These are phyloP conservation scores for Phrynosoma blainvillii DNA, from an alignment of 2,113 vertebrate genomes.

Conservation along the genomic window DNA sequence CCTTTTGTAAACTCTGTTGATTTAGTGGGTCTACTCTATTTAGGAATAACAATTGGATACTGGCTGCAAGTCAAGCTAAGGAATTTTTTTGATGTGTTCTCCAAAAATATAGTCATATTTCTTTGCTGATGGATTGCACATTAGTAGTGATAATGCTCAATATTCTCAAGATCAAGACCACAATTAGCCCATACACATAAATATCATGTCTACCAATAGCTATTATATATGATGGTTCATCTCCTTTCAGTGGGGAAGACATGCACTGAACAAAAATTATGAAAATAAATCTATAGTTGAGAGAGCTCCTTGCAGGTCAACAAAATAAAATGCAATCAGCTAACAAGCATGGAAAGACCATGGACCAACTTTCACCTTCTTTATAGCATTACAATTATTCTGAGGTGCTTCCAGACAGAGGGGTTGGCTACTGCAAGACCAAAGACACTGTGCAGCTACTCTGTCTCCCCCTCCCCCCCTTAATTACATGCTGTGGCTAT, in stretches of 20 bases:
- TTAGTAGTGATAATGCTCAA: background rate
- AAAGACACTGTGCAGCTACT: background rate
- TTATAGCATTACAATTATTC: background rate
- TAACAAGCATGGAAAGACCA: background rate
- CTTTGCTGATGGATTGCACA: too few species aligned
- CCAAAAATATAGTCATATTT: too few species aligned
- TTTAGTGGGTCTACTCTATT: too few species aligned
- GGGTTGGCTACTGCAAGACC: background rate
- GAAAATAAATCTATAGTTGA: background rate
- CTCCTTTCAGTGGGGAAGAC: background rate
- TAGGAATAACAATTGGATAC: too few species aligned
- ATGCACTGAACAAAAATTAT: background rate
- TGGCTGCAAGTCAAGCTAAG: too few species aligned
- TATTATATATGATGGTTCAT: background rate
- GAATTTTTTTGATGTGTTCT: too few species aligned
- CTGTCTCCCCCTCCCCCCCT: background rate
- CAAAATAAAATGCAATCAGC: background rate
- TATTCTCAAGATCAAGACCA: background rate
- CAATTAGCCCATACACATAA: background rate
- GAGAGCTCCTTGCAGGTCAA: background rate
- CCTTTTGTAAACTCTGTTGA: too few species aligned
- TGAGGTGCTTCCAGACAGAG: background rate
- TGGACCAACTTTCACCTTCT: background rate
- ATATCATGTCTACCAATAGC: conserved; percentile 6
- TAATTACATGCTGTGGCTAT: background rate